Evolutionary conservation across 2,888 invertebrate genomes (phyloP), one percentile per base, ranked within the genome.

Genomic region (Mesoligia furuncula): DNA sequence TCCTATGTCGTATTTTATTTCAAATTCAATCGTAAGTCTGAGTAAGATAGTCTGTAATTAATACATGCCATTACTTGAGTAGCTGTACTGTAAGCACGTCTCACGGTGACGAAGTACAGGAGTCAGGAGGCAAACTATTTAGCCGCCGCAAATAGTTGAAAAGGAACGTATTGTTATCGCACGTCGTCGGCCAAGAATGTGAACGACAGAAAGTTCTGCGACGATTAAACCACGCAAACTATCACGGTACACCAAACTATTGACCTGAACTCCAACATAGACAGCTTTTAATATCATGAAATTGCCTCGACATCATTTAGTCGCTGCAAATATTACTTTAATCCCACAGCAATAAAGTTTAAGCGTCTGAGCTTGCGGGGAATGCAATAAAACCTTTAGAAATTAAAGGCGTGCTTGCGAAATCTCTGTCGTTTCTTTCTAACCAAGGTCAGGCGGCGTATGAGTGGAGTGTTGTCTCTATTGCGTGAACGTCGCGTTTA

Each of bases 281-380:
- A 95, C 93, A 94, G 94, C 94, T 94, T 96, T 96, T 96, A 96
- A 96, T 96, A 96, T 95, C 94, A 93, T 92, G 91, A 95, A 95
- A 96, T 96, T 96, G 95, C 95, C 95, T 92, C 94, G 91, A 94
- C 95, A 95, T 95, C 95, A 96, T 96, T 96, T 95, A 95, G 96
- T 92, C 92, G 94, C 95, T 94, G 96, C 96, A 96, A 96, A 96
- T 96, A 96, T 96, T 95, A 96, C 96, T 96, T 96, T 96, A 96
- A 96, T 96, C 95, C 95, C 92, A 95, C 92, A 94, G 96, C 95
- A 94, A 96, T 96, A 96, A 96, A 96, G 96, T 96, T 96, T 96
- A 96, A 96, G 95, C 94, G 95, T 95, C 95, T 95, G 95, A 95
- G 96, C 96, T 96, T 95, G 95, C 94, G 93, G 94, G 92, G 95